Base-by-base conservation (phyloP, 2,888 invertebrate species). In the Morpho achilles region DNA sequence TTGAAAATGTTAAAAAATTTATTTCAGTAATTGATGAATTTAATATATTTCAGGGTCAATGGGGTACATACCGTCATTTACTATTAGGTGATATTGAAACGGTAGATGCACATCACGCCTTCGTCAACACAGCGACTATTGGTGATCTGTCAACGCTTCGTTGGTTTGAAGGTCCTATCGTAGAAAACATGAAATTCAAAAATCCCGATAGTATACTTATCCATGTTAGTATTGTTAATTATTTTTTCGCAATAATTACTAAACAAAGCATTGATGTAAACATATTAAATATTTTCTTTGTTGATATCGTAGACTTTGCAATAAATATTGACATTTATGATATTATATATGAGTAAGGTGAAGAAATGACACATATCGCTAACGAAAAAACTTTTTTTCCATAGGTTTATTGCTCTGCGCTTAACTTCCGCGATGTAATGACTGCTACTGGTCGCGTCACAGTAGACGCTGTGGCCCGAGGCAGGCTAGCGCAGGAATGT, bases 391-490 rank as follows among this genome's bases (percentile, higher is more conserved):
- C 32, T 32, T 32, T 32, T 32, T 2, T 32, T 32, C 3, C 3
- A 32, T 75, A 92, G 78, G 92, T 96, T 0, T 92, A 94, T 70
- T 97, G 95, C 75, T 87, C 96, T 0, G 93, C 97, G 0, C 79
- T 99, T 9, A 99, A 99, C 86, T 99, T 98, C 93, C 94, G 97
- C 73, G 99, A 99, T 79, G 91, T 99, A 0, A 98, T 99, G 99
- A 91, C 97, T 0, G 97, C 98, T 0, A 96, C 96, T 0, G 98
- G 98, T 1, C 97, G 97, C 73, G 92, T 99, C 7, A 94, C 96
- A 7, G 93, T 94, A 0, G 98, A 98, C 76, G 93, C 96, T 1
- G 93, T 96, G 1, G 95, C 95, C 0, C 91, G 91, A 41, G 91
- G 91, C 0, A 88, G 94, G n/a, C 74, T 92, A 32, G 86, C 92